Percentiles rank a stretch among this genome's conserved stretches.
Conservation (phyloP, 2,797 vertebrate species). For the Peromyscus eremicus region DNA sequence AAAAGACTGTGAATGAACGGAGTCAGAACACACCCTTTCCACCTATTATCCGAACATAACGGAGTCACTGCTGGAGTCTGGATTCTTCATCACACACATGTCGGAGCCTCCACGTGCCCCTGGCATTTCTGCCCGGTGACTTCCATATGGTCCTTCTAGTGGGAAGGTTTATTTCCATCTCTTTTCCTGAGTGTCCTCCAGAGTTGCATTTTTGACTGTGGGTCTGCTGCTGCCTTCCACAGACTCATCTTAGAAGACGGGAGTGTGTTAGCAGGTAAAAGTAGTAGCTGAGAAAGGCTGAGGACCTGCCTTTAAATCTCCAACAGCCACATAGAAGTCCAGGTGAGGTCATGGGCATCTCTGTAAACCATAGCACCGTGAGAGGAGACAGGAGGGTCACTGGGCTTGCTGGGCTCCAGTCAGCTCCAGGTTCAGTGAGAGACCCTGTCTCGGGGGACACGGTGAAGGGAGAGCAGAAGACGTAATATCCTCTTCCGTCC, state of each 20-base stretch:
- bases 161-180: not conserved
- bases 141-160: not conserved
- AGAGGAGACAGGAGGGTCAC: not conserved
- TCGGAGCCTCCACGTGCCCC: not conserved
- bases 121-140: not conserved
- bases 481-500: not conserved
- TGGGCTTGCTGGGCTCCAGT: not conserved
- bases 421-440: not conserved
- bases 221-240: not conserved
- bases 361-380: not conserved
- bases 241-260: not conserved
- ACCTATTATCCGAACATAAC: not conserved
- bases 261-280: not conserved
- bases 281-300: too few relatives aligned
- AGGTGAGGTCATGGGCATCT: not conserved
- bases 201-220: not conserved
- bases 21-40: not conserved
- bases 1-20: not conserved
- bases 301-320: not conserved
- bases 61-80: accelerated
- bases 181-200: not conserved
- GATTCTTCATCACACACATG: not conserved
- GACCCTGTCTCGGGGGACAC: not conserved
- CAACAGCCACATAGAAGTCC: not conserved
- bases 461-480: not conserved